Percentiles rank a stretch among this genome's conserved stretches.
Evolutionary conservation across 2,797 vertebrate species (phyloP).

Genomic region (Enteromius trimaculatus): DNA sequence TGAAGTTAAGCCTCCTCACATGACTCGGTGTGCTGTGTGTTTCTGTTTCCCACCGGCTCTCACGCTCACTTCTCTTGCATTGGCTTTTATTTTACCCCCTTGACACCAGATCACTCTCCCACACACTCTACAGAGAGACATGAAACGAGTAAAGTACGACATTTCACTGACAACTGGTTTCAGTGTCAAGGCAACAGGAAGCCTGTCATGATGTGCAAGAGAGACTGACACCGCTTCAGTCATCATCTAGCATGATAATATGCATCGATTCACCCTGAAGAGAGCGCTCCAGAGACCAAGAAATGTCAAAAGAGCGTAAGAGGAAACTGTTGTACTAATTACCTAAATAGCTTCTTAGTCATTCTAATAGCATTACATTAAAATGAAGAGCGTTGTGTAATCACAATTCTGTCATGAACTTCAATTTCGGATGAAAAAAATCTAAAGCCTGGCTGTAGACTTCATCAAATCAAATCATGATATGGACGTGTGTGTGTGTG

Average conservation of each 20-base stretch:
- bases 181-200: background rate
- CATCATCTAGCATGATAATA: background rate
- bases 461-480: too few species aligned
- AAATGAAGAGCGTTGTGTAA: background rate
- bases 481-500: too few species aligned
- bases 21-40: slow-evolving; percentile 56
- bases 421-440: too few species aligned
- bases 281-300: background rate
- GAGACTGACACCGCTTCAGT: too few species aligned
- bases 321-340: background rate
- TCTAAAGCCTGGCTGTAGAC: too few species aligned
- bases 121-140: slow-evolving; percentile 2
- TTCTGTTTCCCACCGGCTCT: slow-evolving; percentile 36
- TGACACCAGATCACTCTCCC: background rate
- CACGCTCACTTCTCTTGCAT: background rate
- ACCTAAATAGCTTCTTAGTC: background rate
- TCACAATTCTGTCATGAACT: too few species aligned
- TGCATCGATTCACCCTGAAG: background rate
- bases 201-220: background rate
- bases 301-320: background rate
- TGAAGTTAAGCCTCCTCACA: slow-evolving; percentile 64
- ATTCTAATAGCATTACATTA: background rate
- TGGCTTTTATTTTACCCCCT: slow-evolving; percentile 1
- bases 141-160: background rate
- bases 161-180: background rate